Base-by-base conservation (phyloP, 2,113 vertebrate genomes). In the Corythaeola cristata region DNA sequence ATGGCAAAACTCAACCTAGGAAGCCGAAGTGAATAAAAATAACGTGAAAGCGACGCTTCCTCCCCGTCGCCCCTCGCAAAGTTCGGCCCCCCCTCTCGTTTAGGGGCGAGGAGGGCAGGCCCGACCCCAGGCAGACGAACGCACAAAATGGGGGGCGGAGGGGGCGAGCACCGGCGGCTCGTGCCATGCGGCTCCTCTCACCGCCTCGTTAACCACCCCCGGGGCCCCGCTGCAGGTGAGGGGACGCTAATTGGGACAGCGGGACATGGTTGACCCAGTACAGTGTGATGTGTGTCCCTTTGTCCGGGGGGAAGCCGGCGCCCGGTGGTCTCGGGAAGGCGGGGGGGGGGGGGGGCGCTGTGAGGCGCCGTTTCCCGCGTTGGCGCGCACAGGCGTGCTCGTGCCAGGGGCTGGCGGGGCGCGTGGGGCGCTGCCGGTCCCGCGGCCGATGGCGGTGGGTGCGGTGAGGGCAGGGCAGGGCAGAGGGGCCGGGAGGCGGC, bases 181-280 rank as follows among this genome's bases (percentile, higher is more conserved):
- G 21, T 15, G 74, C 7, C 32, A 68, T 63, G 96, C 64, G 50
- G 59, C 37, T 81, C 9, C 39, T 58, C 96, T 86, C 84, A 64
- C 90, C 49, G 47, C 33, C 26, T 91, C 82, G 77, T 96, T 86
- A 89, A 12, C 52, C 35, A 21, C 49, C 41, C 35, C 73, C 21
- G 21, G 35, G 53, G 33, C 86, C 67, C 15, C 33, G n/a, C 87
- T 50, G 90, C 97, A 81, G 95, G 83, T 79, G 96, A 63, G 94
- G 91, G 88, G 68, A 5, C 78, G 39, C 86, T 68, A 74, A 27
- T 2, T 4, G 50, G 22, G 53, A 18, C 37, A 23, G 35, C 45
- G 37, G 78, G 60, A 15, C 32, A 5, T 37, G 1, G 22, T 3
- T 1, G 23, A 30, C 32, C 2, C 19, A 2, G 1, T 0, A 6